These are phyloP conservation scores for Gephyroberyx darwinii DNA, from an alignment of 2,797 vertebrate species.

Conservation along the genomic window DNA sequence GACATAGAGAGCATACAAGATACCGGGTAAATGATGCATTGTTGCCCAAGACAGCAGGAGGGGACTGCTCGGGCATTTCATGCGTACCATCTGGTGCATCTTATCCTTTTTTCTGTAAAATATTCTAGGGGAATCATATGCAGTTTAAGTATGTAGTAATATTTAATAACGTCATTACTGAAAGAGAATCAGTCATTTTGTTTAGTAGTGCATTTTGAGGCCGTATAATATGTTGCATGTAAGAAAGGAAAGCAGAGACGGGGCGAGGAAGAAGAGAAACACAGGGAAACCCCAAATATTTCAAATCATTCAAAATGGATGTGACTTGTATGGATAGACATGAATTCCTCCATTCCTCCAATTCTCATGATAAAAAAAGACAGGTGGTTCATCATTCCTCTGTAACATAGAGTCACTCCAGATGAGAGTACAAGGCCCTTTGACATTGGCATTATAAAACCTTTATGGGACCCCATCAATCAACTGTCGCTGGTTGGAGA, in stretches of 20 bases:
- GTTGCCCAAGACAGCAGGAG: constrained; percentile 28
- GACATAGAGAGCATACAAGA: constrained; percentile 40
- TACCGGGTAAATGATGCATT: constrained; percentile 44
- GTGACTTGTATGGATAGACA: constrained; percentile 3
- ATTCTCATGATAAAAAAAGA: constrained; percentile 25
- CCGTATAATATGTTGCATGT: not conserved
- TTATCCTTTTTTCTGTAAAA: constrained; percentile 12
- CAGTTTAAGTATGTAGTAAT: not conserved
- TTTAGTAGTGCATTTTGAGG: not conserved
- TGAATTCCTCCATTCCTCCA: not conserved
- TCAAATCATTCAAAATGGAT: not conserved
- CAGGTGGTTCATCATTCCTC: constrained; percentile 41
- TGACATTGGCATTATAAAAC: constrained; percentile 66
- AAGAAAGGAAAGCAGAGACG: not conserved
- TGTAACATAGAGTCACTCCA: constrained; percentile 37
- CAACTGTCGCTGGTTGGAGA: constrained; percentile 45
- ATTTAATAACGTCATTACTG: not conserved
- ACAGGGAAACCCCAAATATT: not conserved
- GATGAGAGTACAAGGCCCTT: constrained; percentile 59
- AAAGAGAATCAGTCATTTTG: not conserved
- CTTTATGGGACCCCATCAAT: constrained; percentile 66
- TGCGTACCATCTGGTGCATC: constrained; percentile 11
- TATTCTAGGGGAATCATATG: constrained; percentile 10
- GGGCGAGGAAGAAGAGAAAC: too few species aligned
- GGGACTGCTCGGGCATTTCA: constrained; percentile 18